Conservation (phyloP, 1,140 invertebrate genomes). For the Sinonovacula constricta region DNA sequence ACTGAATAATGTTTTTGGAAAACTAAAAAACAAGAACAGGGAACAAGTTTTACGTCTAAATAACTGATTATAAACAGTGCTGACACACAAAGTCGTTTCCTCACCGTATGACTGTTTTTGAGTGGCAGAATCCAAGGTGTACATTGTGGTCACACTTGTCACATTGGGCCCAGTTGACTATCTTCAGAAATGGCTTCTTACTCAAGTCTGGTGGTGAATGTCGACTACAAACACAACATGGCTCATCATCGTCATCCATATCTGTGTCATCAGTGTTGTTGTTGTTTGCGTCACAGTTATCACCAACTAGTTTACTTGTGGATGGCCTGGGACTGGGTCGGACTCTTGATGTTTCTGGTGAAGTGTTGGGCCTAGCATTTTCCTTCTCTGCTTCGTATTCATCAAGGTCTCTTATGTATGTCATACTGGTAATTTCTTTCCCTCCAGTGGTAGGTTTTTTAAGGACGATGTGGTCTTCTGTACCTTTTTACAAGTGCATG, state of each 20-base stretch:
- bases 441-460: constrained; percentile 19
- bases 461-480: too few species aligned
- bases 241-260: background rate
- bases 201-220: background rate
- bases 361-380: background rate
- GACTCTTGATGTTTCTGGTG: background rate
- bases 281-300: too few species aligned
- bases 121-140: constrained; percentile 13
- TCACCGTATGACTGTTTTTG: background rate
- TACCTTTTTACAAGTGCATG: too few species aligned
- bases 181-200: constrained; percentile 4
- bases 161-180: constrained; percentile 13
- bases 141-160: constrained; percentile 18
- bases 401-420: background rate
- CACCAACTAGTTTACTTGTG: background rate
- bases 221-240: constrained; percentile 17
- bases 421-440: background rate
- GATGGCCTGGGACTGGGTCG: background rate
- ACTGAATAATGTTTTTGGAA: too few species aligned
- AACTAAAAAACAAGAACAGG: too few species aligned
- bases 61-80: constrained; percentile 25
- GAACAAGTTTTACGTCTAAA: too few species aligned
- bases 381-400: background rate
- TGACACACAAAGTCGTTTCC: constrained; percentile 1
- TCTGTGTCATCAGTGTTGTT: background rate